Evolutionary conservation across 2,113 vertebrate species (phyloP), one percentile per base, ranked within the genome.

Genomic region (Caracal caracal): DNA sequence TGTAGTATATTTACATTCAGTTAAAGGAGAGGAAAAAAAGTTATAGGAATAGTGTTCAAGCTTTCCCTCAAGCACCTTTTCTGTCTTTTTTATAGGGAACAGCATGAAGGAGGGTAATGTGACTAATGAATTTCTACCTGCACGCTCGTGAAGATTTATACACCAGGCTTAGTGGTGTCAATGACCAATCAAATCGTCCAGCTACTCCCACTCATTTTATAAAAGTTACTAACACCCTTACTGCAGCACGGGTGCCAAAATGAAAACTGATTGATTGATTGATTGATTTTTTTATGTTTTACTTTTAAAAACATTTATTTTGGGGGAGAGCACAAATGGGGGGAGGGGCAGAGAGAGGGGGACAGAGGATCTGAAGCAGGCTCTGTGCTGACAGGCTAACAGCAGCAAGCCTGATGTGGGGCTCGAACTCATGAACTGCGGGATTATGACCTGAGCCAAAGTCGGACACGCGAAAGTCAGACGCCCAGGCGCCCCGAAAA

Each of bases 131-230:
- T 97, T 96, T 97, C 8, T 40, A 94, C 96, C 96, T 97, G 73
- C 86, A 93, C 73, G 96, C 95, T 97, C 94, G 85, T 96, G 93
- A 97, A 97, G 97, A 97, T 98, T 98, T 94, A 97, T 37, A 90
- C 5, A 51, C 94, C 61, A 61, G 40, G 28, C 90, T 96, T 43
- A 93, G 59, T 80, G 81, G 80, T 97, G 68, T 97, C 93, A 97
- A 84, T 96, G 96, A 93, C 97, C 95, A 97, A 97, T 97, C 94
- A 97, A 97, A 94, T 53, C 61, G 59, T 33, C 98, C 93, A 75
- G 71, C 65, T 94, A 96, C 94, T 97, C 97, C 97, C 86, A 59
- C 93, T 90, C 59, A 88, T 95, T 97, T 98, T 94, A 93, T 98
- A 97, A 94, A 97, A 98, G 71, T 97, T 98, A 97, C 96, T 98